Conservation (phyloP, 2,797 vertebrate genomes). For the Gymnothorax reevesii region DNA sequence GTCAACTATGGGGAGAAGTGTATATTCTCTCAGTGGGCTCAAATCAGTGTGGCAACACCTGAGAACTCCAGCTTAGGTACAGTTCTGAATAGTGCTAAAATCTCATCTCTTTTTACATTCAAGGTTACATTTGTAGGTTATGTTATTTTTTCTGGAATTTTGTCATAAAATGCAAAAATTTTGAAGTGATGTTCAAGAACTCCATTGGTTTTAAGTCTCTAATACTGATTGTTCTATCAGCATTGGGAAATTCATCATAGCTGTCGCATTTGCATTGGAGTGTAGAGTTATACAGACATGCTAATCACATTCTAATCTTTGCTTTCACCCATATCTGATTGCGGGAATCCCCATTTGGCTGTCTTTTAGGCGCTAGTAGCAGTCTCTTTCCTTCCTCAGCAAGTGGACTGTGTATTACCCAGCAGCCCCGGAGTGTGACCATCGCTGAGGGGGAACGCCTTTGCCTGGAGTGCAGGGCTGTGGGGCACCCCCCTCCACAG, state of each 20-base stretch:
- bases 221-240: not conserved
- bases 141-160: not conserved
- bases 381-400: conserved; percentile 63
- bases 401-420: conserved; percentile 67
- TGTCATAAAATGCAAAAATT: too few relatives aligned
- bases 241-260: not conserved
- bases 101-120: not conserved
- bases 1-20: conserved; percentile 71
- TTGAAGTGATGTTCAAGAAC: not conserved
- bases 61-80: conserved; percentile 65
- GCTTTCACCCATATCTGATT: not conserved
- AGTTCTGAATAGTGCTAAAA: not conserved
- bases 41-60: conserved; percentile 57
- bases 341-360: not conserved
- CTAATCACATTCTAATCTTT: not conserved
- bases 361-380: conserved; percentile 58
- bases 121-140: not conserved
- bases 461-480: conserved; percentile 69
- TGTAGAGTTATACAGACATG: not conserved
- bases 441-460: conserved; percentile 74
- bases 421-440: conserved; percentile 65
- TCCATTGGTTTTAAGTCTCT: not conserved
- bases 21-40: conserved; percentile 78
- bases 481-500: conserved; percentile 77
- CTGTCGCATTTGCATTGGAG: too few relatives aligned